A percentile compares a stretch with the other conserved stretches of the same genome.
phyloP scores from a whole-genome alignment of 64 coral and sea anemone genomes.

The Montipora foliosa region DNA sequence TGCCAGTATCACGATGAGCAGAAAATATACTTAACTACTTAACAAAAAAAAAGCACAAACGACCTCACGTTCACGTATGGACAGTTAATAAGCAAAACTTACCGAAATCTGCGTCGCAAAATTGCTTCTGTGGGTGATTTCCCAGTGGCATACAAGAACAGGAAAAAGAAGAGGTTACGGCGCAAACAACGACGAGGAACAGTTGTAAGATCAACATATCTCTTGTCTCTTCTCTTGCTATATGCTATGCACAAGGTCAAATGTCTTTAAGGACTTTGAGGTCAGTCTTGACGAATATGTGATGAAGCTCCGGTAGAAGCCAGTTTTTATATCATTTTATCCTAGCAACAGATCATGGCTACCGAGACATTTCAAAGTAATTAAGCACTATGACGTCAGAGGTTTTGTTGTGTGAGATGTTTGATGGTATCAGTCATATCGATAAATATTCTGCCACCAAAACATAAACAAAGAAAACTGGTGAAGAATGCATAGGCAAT shows the following conservation, averaged over 20 bases:
- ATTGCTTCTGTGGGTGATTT: constrained; percentile 20
- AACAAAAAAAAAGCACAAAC: too few species aligned
- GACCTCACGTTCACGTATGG: too few species aligned
- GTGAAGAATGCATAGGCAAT: background rate
- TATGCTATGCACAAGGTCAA: background rate
- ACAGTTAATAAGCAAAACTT: background rate
- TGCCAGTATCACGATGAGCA: too few species aligned
- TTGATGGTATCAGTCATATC: background rate
- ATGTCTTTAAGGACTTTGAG: background rate
- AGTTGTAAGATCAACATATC: background rate
- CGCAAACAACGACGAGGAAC: background rate
- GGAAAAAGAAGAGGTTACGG: background rate
- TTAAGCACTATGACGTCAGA: too few species aligned
- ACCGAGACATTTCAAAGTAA: too few species aligned
- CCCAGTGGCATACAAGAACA: background rate
- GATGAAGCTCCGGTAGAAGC: too few species aligned
- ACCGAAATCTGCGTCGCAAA: constrained; percentile 22
- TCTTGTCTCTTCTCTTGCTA: background rate
- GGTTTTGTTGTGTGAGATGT: background rate
- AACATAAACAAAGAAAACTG: too few species aligned
- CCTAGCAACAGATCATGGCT: background rate
- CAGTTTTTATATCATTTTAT: background rate
- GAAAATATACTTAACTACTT: too few species aligned
- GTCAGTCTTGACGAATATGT: too few species aligned
- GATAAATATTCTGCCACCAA: background rate